Evolutionary conservation across 2,888 invertebrate species (phyloP), one percentile per base, ranked within the genome.

Genomic region (Drosophila paramelanica): DNA sequence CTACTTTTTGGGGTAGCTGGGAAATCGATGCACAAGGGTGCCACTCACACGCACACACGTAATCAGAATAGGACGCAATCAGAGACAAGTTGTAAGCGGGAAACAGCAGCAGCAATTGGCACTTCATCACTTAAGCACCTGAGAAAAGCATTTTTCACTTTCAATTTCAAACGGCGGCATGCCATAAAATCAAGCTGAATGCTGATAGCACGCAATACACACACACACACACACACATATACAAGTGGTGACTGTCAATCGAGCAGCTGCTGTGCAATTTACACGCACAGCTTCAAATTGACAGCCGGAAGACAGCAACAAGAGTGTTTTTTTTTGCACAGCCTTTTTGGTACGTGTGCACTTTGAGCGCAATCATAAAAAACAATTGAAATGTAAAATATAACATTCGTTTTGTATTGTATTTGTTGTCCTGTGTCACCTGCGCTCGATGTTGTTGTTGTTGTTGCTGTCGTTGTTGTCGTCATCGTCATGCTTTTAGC

Each of bases 341-440:
- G 61, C 27, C 27, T n/a, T 55, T 45, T 57, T 11, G 43, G 78
- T 62, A 85, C 83, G 83, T 85, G 84, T 82, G 85, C 85, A 83
- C 80, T 85, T 83, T 84, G 82, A 71, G 66, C 79, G 82, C 79
- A 87, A 84, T 81, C 86, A 87, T 87, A 87, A 88, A 87, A 87
- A 88, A 88, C 86, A 87, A 87, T 87, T 87, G 86, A 87, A 85
- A 87, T 87, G 86, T 87, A 81, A 87, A 87, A 87, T 85, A 87
- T 87, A 85, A 83, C 73, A 83, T 81, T 79, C 77, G 81, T 77
- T 78, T 57, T 75, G 60, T 64, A 55, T 73, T 51, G 46, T 36
- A 39, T 55, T 66, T 59, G 64, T 53, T 74, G 69, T 50, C 1
- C 33, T 77, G 58, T 75, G 81, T 77, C 78, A 83, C 79, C 85